Conservation (phyloP, 2,888 invertebrate species). For the Steinernema carpocapsae region DNA sequence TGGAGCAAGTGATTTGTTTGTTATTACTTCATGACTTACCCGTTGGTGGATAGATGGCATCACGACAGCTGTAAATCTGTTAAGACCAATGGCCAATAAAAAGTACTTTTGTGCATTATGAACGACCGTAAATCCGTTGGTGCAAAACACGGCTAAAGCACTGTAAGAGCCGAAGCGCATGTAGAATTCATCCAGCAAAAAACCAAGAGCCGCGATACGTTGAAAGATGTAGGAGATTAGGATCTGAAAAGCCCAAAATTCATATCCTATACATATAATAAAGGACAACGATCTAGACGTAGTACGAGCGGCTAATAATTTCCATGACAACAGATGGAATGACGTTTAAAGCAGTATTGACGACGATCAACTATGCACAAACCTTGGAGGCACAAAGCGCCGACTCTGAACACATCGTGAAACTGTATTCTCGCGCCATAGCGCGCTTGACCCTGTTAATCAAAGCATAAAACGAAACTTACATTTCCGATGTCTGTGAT, state of each 20-base stretch:
- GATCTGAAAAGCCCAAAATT: conserved; percentile 11
- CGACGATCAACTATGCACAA: too few species aligned
- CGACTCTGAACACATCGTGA: too few species aligned
- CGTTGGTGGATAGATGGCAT: not conserved
- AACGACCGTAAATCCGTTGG: not conserved
- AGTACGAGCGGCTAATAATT: not conserved
- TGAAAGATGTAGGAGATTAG: not conserved
- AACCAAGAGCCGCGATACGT: conserved; percentile 10
- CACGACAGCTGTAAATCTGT: conserved; percentile 17
- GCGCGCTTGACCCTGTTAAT: too few species aligned
- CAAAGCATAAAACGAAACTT: not conserved
- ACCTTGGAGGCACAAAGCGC: too few species aligned
- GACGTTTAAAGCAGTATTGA: not conserved
- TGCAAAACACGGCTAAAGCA: not conserved
- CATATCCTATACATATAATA: too few species aligned
- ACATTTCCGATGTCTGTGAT: not conserved
- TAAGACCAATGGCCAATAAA: not conserved
- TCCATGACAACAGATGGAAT: not conserved
- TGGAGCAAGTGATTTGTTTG: too few species aligned
- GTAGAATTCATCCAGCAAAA: conserved; percentile 6
- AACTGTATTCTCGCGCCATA: too few species aligned
- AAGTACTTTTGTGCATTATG: conserved; percentile 13
- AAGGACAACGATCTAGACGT: too few species aligned
- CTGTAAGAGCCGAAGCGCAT: not conserved
- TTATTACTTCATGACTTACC: not conserved